Evolutionary conservation across 2,113 vertebrate genomes (phyloP), one percentile per base, ranked within the genome.

Genomic region (Eulacestoma nigropectus): DNA sequence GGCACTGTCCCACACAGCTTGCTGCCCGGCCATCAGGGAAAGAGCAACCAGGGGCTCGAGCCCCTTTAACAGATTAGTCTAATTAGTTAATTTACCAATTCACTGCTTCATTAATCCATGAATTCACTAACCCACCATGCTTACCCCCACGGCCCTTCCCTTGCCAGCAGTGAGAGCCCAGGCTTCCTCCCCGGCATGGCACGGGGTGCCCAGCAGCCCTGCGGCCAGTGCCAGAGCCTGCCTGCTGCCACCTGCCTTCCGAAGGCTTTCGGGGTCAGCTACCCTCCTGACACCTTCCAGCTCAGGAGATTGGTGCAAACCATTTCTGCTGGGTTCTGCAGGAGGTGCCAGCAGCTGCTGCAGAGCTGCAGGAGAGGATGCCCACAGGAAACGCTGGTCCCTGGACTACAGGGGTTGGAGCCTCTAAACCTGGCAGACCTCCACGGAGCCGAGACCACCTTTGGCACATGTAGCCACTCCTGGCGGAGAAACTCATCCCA

Each of bases 121-220:
- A 65, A 56, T 42, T 52, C 69, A 29, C 53, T 68, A 62, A 49
- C 23, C 29, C 6, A 3, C 4, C 8, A 0, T 5, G 23, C 27
- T 65, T 21, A 56, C 20, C 4, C 1, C 3, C 41, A 4, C 0
- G 2, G 46, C 41, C 4, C 10, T 20, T 46, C 41, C 41, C n/a
- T 20, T 0, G 0, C 26, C 0, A 1, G 27, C 21, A 35, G 8
- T 5, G 35, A 4, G 10, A 44, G 49, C 53, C 69, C 35, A 13
- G 63, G 59, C 19, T 21, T 42, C n/a, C 62, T 73, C 52, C 14
- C 23, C 2, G 2, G 22, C 32, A 3, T 0, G 1, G 46, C 17
- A 29, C 0, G 0, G 37, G 26, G 32, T n/a, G 27, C 33, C 32
- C 15, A 4, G 53, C 29, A 68, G 21, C 33, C 47, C 82, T 7